These are phyloP conservation scores for Scolopax mira DNA, from an alignment of 2,113 vertebrate species.

Conservation along the genomic window DNA sequence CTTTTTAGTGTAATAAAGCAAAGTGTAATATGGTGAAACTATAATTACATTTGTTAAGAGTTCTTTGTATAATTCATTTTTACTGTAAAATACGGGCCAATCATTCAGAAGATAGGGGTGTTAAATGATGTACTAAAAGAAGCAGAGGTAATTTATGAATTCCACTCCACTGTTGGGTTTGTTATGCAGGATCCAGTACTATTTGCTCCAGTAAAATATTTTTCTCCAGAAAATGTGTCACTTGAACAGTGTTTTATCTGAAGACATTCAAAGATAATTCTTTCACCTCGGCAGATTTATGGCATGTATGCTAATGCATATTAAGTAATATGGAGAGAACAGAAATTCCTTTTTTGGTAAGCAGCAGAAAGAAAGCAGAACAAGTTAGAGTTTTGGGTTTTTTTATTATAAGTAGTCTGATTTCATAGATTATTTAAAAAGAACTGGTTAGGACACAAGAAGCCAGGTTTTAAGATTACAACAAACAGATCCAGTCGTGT, in stretches of 20 bases:
- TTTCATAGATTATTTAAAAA: not conserved
- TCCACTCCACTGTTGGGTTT: not conserved
- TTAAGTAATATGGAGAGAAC: not conserved
- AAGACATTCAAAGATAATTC: not conserved
- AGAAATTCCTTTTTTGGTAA: not conserved
- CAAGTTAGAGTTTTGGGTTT: not conserved
- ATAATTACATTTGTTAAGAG: not conserved
- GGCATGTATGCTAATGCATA: not conserved
- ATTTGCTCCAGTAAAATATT: not conserved
- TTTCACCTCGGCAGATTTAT: not conserved
- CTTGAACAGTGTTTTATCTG: not conserved
- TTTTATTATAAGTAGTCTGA: not conserved
- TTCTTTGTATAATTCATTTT: not conserved
- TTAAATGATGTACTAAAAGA: not conserved
- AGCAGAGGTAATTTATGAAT: not conserved
- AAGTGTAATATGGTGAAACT: accelerated
- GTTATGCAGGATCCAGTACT: not conserved
- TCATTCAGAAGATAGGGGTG: not conserved
- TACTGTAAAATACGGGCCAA: not conserved
- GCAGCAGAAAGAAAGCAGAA: not conserved
- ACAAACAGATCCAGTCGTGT: not conserved
- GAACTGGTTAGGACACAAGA: not conserved
- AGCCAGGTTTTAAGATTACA: not conserved
- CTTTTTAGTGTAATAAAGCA: not conserved
- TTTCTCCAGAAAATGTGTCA: not conserved